Conservation (phyloP, 1,140 invertebrate species). For the Ips typographus region DNA sequence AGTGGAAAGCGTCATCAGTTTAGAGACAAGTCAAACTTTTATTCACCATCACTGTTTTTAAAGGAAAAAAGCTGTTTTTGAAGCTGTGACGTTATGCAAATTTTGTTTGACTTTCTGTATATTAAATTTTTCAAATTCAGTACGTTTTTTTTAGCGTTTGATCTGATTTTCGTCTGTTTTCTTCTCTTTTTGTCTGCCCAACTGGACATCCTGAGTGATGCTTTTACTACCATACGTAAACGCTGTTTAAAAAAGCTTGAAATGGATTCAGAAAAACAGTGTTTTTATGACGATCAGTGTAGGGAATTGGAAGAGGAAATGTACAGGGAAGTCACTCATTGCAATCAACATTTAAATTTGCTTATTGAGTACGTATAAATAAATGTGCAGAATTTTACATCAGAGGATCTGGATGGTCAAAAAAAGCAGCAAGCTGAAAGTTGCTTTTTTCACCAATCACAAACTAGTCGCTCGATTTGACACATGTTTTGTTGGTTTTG, state of each 20-base stretch:
- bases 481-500: too few relatives aligned
- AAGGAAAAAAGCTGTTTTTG: too few relatives aligned
- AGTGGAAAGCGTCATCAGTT: too few relatives aligned
- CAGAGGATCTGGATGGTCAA: too few relatives aligned
- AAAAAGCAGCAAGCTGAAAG: too few relatives aligned
- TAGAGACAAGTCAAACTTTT: background rate
- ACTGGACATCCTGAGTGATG: conserved; percentile 41
- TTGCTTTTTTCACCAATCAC: too few relatives aligned
- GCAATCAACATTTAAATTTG: conserved; percentile 42
- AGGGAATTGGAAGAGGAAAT: conserved; percentile 39
- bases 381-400: background rate
- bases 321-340: conserved; percentile 41
- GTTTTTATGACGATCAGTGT: conserved; percentile 38
- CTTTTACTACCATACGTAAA: conserved; percentile 41
- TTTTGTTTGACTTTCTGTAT: too few relatives aligned
- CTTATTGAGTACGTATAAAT: conserved; percentile 39
- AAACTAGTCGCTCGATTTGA: too few relatives aligned
- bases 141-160: conserved; percentile 25
- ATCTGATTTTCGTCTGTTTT: conserved; percentile 38
- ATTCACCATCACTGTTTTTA: background rate
- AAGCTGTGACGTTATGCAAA: too few relatives aligned
- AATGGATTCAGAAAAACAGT: conserved; percentile 20
- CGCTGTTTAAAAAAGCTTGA: conserved; percentile 37
- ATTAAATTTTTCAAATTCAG: too few relatives aligned
- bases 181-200: conserved; percentile 42